Evolutionary conservation across 2,797 vertebrate species (phyloP), one percentile per base, ranked within the genome.

Genomic region (Acanthopagrus latus): DNA sequence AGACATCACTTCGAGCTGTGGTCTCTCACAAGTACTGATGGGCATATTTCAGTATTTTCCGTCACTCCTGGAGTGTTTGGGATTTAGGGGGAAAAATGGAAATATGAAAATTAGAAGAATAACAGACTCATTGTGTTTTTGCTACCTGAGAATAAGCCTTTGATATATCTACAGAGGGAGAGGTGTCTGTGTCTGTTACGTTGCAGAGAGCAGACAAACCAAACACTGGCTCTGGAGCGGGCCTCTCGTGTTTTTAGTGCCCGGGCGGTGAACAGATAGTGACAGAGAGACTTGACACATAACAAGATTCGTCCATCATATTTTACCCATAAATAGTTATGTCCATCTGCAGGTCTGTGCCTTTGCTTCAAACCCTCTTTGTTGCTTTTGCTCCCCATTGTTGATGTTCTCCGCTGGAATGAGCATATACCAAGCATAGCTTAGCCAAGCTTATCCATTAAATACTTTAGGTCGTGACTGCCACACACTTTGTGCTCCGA

Each of bases 381-480:
- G 33, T 66, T 78, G 64, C 43, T 77, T 18, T 51, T 55, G 62
- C 33, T 17, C 29, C 3, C 25, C 78, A 58, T 73, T 38, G 38
- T 38, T 38, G 38, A 38, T 38, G 38, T 38, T 60, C 46, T 84
- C 25, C 67, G 59, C 66, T 48, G 66, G 69, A 71, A 71, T 77
- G 52, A 65, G 52, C 21, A 55, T 79, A 80, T 58, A 87, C 65
- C 51, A 56, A 50, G 21, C 54, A 62, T 54, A 67, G 59, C 62
- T 88, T 64, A 80, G 62, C 64, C 7, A 8, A 73, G 63, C 65
- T 80, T 87, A 78, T 59, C 71, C 71, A 59, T 56, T 38, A 82
- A 83, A 77, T 76, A 46, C 63, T 80, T 78, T 41, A 57, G 62
- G 64, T 72, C 70, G 38, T 76, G 75, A 76, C 64, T 81, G 70